Evolutionary conservation across 2,888 invertebrate species (phyloP).

Genomic region (Crepidodera aurea): DNA sequence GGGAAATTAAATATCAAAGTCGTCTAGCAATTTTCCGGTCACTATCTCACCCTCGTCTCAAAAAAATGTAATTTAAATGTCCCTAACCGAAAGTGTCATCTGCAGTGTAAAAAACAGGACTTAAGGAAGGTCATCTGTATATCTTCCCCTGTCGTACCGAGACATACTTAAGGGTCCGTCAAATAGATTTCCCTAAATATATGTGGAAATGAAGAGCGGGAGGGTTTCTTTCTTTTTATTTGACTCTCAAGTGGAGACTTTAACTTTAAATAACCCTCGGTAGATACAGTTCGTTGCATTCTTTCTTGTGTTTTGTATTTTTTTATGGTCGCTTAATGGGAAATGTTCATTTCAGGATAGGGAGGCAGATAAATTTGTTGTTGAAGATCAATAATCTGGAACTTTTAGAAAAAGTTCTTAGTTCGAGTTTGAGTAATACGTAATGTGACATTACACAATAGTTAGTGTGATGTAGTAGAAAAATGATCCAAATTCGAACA

Average conservation of each 20-base stretch:
- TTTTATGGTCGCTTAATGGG: constrained; percentile 11
- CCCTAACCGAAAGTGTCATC: constrained; percentile 47
- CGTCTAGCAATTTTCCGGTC: constrained; percentile 41
- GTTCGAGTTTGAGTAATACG: too few species aligned
- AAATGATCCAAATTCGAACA: too few species aligned
- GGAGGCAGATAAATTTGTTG: background rate
- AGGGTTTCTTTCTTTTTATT: constrained; percentile 49
- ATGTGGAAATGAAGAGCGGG: constrained; percentile 36
- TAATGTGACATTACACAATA: too few species aligned
- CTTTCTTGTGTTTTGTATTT: constrained; percentile 7
- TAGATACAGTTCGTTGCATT: constrained; percentile 19
- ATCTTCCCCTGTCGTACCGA: constrained; percentile 25
- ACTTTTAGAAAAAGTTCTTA: constrained; percentile 2
- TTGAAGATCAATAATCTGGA: constrained; percentile 9
- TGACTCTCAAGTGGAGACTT: constrained; percentile 1
- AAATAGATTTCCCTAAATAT: constrained; percentile 39
- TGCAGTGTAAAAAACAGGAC: constrained; percentile 36
- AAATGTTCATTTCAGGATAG: constrained; percentile 1
- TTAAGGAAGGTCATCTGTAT: constrained; percentile 31
- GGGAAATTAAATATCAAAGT: constrained; percentile 31
- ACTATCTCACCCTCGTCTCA: constrained; percentile 43
- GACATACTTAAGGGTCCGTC: constrained; percentile 33
- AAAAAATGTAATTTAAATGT: constrained; percentile 58
- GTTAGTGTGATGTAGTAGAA: too few species aligned
- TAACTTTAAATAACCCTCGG: constrained; percentile 23